Percentiles rank a stretch among this genome's conserved stretches.
Conservation (phyloP, 2,113 vertebrate genomes). For the Typhlomys cinereus region DNA sequence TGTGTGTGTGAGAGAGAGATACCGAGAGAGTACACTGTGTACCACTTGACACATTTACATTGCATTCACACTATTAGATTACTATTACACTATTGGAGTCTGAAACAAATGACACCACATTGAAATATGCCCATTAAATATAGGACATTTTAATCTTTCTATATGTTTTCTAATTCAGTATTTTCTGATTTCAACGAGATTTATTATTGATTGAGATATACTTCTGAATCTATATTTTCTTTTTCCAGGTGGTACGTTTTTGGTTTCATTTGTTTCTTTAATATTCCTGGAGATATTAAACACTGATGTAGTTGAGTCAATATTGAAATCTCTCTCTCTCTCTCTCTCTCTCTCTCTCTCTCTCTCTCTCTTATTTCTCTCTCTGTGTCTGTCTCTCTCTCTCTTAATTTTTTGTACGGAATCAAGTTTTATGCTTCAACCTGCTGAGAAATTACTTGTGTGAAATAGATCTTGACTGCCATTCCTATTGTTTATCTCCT, state of each 20-base stretch:
- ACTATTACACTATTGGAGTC: not conserved
- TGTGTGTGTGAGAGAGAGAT: not conserved
- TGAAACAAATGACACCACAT: not conserved
- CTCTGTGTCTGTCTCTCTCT: not conserved
- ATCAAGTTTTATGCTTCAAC: not conserved
- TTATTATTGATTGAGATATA: not conserved
- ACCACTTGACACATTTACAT: not conserved
- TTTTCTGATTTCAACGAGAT: not conserved
- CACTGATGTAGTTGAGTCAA: not conserved
- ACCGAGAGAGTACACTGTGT: not conserved
- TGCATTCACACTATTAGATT: no score
- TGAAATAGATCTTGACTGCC: not conserved
- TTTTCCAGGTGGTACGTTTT: not conserved
- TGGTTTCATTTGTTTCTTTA: not conserved
- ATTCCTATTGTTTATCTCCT: not conserved
- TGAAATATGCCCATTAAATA: conserved; percentile 19
- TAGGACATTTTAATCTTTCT: not conserved
- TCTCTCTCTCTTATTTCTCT: not conserved
- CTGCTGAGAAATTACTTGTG: not conserved
- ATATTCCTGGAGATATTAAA: not conserved
- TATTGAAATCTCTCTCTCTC: not conserved
- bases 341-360: not conserved
- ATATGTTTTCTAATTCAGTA: not conserved
- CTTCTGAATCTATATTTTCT: not conserved
- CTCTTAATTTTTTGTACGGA: not conserved